Evolutionary conservation across 2,888 invertebrate species (phyloP).

Genomic region (Rhabditoides inermis): DNA sequence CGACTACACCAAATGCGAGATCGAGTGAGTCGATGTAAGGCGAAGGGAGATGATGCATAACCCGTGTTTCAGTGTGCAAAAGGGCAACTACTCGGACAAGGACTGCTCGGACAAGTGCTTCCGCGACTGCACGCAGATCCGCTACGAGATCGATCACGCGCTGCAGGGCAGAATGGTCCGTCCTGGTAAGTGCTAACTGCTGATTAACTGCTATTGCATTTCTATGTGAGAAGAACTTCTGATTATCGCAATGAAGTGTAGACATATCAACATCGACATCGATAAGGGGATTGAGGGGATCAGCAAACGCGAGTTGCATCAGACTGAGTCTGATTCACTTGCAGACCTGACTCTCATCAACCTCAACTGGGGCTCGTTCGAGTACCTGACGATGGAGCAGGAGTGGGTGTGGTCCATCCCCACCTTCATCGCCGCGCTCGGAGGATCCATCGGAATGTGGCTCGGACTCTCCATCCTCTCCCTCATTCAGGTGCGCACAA

Average conservation of each 20-base stretch:
- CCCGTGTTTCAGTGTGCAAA: constrained; percentile 33
- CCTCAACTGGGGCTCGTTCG: constrained; percentile 49
- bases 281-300: not conserved
- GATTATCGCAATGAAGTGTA: not conserved
- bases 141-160: constrained; percentile 43
- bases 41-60: not conserved
- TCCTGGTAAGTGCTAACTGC: constrained; percentile 27
- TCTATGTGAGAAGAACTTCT: not conserved
- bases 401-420: constrained; percentile 39
- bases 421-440: constrained; percentile 47
- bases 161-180: constrained; percentile 42
- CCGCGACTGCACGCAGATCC: constrained; percentile 41
- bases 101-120: constrained; percentile 42
- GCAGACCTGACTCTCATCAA: constrained; percentile 43
- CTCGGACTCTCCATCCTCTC: constrained; percentile 49
- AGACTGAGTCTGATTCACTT: not conserved
- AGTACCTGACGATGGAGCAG: constrained; percentile 49
- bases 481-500: constrained; percentile 39
- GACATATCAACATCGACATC: not conserved
- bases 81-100: constrained; percentile 40
- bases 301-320: not conserved
- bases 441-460: constrained; percentile 52
- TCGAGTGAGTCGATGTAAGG: constrained; percentile 25
- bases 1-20: constrained; percentile 42
- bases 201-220: not conserved